Evolutionary conservation across 2,113 vertebrate genomes (phyloP).

Genomic region (Callochromis pleurospilus): DNA sequence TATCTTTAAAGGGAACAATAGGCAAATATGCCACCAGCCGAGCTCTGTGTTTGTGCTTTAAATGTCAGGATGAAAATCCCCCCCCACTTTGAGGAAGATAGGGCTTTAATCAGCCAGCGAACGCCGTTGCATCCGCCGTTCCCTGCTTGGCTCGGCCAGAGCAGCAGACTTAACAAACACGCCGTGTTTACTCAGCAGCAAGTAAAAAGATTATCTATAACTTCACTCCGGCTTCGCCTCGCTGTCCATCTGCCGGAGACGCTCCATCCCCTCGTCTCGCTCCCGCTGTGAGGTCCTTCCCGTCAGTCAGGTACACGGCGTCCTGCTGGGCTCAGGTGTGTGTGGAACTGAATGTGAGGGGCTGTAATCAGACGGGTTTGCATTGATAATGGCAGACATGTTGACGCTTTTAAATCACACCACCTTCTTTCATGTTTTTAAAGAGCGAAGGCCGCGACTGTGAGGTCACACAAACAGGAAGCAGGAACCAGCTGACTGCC

Average conservation of each 20-base stretch:
- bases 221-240: conserved; percentile 10
- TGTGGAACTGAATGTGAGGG: not conserved
- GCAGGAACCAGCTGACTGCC: not conserved
- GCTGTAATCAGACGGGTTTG: not conserved
- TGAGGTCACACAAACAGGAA: not conserved
- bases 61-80: conserved; percentile 76
- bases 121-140: conserved; percentile 30
- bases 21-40: conserved; percentile 68
- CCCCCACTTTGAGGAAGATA: conserved; percentile 57
- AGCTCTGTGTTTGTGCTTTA: conserved; percentile 74
- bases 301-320: conserved; percentile 5
- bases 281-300: conserved; percentile 5
- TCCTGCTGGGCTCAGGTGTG: not conserved
- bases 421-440: not conserved
- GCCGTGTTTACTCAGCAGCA: conserved; percentile 48
- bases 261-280: not conserved
- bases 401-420: not conserved
- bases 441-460: not conserved
- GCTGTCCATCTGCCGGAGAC: not conserved
- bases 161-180: conserved; percentile 56
- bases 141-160: conserved; percentile 32
- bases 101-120: conserved; percentile 58
- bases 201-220: conserved; percentile 55
- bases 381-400: not conserved
- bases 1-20: conserved; percentile 69